Evolutionary conservation across 2,113 vertebrate genomes (phyloP).

Genomic region (Rallus limicola): DNA sequence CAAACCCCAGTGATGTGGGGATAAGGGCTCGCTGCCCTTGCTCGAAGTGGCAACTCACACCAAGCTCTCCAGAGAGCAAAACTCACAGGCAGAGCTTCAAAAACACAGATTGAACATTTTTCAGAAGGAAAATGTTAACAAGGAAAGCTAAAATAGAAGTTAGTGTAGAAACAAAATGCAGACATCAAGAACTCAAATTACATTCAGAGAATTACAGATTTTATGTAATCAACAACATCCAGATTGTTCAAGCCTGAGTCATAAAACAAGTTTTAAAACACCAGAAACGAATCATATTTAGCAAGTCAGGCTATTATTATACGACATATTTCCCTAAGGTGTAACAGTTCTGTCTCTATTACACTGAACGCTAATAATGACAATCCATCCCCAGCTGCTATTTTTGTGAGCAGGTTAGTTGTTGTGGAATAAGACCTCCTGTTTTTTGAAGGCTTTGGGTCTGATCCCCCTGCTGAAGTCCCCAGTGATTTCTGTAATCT

Average conservation of each 20-base stretch:
- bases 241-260: constrained; percentile 10
- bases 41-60: neutral
- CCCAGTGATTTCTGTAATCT: neutral
- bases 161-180: neutral
- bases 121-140: neutral
- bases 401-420: neutral
- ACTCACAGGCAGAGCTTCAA: neutral
- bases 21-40: neutral
- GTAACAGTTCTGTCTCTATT: neutral
- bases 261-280: neutral
- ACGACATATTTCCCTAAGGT: neutral
- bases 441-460: neutral
- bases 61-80: neutral
- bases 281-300: neutral
- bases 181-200: neutral
- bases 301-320: neutral
- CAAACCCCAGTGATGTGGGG: neutral
- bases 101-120: neutral
- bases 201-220: neutral
- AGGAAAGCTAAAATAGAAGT: neutral
- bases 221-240: neutral
- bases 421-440: neutral
- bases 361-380: neutral
- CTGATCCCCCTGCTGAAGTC: neutral
- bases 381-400: neutral